Conservation (phyloP, 2,113 vertebrate species). For the Carollia perspicillata region DNA sequence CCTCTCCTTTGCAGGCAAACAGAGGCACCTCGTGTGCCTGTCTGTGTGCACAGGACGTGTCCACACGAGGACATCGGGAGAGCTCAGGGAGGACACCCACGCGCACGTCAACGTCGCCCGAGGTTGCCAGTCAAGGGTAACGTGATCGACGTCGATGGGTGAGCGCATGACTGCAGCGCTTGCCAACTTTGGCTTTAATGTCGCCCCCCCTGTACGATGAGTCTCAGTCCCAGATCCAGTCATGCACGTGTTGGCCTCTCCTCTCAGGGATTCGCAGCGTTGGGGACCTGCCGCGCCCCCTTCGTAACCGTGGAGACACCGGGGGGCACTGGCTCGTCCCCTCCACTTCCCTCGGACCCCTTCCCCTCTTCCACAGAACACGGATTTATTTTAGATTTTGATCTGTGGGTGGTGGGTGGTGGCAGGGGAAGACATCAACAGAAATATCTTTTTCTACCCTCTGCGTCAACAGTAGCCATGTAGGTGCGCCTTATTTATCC, state of each 20-base stretch:
- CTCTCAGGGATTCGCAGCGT: background rate
- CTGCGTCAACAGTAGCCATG: background rate
- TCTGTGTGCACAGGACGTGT: fast-evolving
- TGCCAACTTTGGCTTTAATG: conserved; percentile 26
- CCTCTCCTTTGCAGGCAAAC: conserved; percentile 56
- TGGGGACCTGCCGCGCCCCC: fast-evolving
- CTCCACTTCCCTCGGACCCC: background rate
- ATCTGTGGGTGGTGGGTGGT: background rate
- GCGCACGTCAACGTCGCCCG: fast-evolving
- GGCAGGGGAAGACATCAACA: background rate
- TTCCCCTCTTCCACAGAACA: background rate
- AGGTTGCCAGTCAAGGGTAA: fast-evolving
- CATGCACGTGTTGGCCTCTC: background rate
- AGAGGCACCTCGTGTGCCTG: background rate
- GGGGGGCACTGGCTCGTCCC: background rate
- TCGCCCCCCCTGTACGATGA: background rate
- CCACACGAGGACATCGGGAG: fast-evolving
- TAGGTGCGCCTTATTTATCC: conserved; percentile 73
- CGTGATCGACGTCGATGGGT: fast-evolving
- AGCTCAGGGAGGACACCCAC: fast-evolving
- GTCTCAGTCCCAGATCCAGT: conserved; percentile 18
- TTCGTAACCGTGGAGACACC: fast-evolving
- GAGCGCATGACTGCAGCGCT: fast-evolving
- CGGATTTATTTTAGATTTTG: background rate
- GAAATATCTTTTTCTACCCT: background rate